Evolutionary conservation across 2,888 invertebrate genomes (phyloP).

Genomic region (Amblyjoppa fuscipennis): DNA sequence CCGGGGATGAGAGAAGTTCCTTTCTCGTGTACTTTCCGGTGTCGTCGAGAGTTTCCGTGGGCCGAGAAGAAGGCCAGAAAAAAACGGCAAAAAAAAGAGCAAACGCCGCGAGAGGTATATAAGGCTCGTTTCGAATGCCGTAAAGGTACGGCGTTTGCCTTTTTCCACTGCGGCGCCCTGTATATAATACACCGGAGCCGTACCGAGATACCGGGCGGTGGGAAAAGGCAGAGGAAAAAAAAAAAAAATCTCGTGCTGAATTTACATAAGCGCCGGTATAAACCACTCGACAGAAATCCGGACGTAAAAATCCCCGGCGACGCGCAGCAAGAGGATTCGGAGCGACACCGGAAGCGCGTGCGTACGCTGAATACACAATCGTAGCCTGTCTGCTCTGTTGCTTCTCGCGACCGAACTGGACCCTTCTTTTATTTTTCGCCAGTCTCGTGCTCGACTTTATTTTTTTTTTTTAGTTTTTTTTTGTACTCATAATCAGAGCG

Average conservation of each 20-base stretch:
- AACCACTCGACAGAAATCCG: conserved; percentile 84
- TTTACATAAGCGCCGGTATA: conserved; percentile 85
- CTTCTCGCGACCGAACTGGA: conserved; percentile 37
- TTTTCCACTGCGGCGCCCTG: conserved; percentile 3
- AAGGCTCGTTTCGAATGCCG: conserved; percentile 74
- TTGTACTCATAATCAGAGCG: conserved; percentile 3
- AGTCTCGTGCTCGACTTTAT: conserved; percentile 43
- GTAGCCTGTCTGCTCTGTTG: conserved; percentile 60
- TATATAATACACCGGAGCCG: conserved; percentile 24
- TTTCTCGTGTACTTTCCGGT: conserved; percentile 58
- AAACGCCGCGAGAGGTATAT: conserved; percentile 60
- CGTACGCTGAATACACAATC: conserved; percentile 84
- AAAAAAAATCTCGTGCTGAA: conserved; percentile 84
- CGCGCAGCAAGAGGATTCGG: conserved; percentile 78
- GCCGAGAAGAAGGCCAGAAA: not conserved
- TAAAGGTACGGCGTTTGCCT: conserved; percentile 73
- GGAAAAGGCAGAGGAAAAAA: conserved; percentile 32
- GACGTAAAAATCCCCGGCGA: conserved; percentile 78
- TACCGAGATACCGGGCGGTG: conserved; percentile 35
- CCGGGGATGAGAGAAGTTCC: conserved; percentile 35
- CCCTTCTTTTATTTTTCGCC: conserved; percentile 79
- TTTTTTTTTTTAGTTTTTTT: conserved; percentile 24
- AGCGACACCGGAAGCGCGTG: conserved; percentile 73
- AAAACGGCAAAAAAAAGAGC: not conserved
- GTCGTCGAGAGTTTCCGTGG: conserved; percentile 20